These are phyloP conservation scores for Peromyscus polionotus DNA, from an alignment of 2,113 vertebrate genomes.

Conservation along the genomic window DNA sequence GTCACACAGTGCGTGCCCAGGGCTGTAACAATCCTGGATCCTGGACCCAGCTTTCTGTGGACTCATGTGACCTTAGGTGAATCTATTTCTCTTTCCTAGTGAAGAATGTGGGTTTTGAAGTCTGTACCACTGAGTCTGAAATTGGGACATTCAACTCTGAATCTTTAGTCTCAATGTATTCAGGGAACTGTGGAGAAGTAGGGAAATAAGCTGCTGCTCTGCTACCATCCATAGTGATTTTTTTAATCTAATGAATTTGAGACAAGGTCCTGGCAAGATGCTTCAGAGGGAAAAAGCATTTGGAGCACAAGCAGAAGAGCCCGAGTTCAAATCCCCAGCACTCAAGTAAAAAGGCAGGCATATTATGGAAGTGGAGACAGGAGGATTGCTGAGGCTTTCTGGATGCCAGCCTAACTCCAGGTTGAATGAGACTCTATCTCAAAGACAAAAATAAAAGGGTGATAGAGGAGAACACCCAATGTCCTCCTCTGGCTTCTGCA, in stretches of 20 bases:
- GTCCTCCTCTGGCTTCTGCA: neutral
- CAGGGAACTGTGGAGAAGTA: neutral
- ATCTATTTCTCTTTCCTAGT: neutral
- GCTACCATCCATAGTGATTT: neutral
- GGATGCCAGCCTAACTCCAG: neutral
- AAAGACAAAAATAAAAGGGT: neutral
- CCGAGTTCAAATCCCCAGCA: neutral
- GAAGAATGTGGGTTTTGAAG: neutral
- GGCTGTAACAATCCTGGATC: neutral
- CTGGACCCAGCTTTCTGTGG: neutral
- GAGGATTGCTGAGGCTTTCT: neutral
- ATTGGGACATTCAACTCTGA: neutral
- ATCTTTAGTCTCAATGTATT: slow-evolving; percentile 2
- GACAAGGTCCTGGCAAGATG: neutral
- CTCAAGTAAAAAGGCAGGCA: neutral
- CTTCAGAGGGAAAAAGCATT: neutral
- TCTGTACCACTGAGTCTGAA: neutral
- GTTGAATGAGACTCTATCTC: neutral
- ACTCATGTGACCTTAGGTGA: neutral
- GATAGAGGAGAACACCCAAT: neutral
- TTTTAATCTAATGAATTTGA: neutral
- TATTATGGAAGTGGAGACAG: too few relatives aligned
- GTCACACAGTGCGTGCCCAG: neutral
- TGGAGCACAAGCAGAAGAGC: neutral
- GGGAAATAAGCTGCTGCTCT: neutral